Conservation (phyloP, 1,140 invertebrate genomes). For the Megalopta genalis region DNA sequence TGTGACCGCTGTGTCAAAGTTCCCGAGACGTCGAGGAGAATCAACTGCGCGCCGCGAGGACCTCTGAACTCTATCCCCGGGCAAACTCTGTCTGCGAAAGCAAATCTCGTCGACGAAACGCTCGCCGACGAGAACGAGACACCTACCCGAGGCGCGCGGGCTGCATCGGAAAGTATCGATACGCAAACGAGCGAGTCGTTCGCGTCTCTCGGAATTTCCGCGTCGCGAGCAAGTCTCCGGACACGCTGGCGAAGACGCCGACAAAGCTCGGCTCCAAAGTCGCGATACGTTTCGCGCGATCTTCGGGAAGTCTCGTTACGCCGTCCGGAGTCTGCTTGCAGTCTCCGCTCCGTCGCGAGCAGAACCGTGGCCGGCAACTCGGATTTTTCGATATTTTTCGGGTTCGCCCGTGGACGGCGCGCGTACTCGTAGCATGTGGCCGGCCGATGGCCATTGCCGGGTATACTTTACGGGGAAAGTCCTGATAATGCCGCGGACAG, state of each 20-base stretch:
- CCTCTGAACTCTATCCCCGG: no score
- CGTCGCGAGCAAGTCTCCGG: not conserved
- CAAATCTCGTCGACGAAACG: no score
- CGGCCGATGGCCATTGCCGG: not conserved
- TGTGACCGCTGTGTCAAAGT: no score
- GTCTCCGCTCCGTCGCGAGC: no score
- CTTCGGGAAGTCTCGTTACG: conserved; percentile 7
- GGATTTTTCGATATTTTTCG: conserved; percentile 16
- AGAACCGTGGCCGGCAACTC: not conserved
- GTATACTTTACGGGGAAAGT: conserved; percentile 32
- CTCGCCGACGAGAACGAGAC: not conserved
- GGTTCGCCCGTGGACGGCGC: not conserved
- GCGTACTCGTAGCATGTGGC: no score
- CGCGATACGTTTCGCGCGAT: not conserved
- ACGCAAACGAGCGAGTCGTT: conserved; percentile 5
- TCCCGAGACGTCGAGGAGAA: no score
- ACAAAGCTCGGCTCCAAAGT: not conserved
- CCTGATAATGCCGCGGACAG: conserved; percentile 19
- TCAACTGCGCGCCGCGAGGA: no score
- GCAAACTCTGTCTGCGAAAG: no score
- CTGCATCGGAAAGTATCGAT: not conserved
- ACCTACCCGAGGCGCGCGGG: not conserved
- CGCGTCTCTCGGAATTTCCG: not conserved
- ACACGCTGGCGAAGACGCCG: no score
- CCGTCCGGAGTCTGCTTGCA: no score